Percentiles rank a stretch among this genome's conserved stretches.
Evolutionary conservation across 2,113 vertebrate species (phyloP).

Genomic region (Ophiodon elongatus): DNA sequence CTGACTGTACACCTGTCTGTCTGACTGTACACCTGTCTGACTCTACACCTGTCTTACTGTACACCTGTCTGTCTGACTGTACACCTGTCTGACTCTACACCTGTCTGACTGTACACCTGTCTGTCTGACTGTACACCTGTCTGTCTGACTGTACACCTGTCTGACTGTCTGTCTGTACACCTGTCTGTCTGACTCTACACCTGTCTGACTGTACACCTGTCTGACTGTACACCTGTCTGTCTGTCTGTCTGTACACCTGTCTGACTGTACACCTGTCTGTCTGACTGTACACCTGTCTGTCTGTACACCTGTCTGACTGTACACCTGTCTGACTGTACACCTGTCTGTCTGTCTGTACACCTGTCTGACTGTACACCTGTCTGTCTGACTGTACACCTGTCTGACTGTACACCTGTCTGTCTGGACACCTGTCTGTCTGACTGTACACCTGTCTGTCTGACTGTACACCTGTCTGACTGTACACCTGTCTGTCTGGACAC

Average conservation of each 20-base stretch:
- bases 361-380: background rate
- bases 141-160: background rate
- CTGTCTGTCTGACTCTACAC: background rate
- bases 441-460: background rate
- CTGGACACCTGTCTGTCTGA: too few relatives aligned
- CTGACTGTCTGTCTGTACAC: background rate
- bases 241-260: too few relatives aligned
- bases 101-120: too few relatives aligned
- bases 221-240: background rate
- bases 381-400: too few relatives aligned
- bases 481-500: background rate
- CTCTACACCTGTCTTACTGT: slow-evolving; percentile 34
- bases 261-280: background rate
- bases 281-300: too few relatives aligned
- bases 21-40: slow-evolving; percentile 14
- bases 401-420: too few relatives aligned
- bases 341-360: too few relatives aligned
- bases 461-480: slow-evolving; percentile 48
- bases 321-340: background rate
- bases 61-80: too few relatives aligned
- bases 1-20: background rate
- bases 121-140: too few relatives aligned
- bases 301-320: slow-evolving; percentile 86
- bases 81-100: too few relatives aligned
- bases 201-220: too few relatives aligned